Conservation (phyloP, 2,888 invertebrate genomes). For the Polia nebulosa region DNA sequence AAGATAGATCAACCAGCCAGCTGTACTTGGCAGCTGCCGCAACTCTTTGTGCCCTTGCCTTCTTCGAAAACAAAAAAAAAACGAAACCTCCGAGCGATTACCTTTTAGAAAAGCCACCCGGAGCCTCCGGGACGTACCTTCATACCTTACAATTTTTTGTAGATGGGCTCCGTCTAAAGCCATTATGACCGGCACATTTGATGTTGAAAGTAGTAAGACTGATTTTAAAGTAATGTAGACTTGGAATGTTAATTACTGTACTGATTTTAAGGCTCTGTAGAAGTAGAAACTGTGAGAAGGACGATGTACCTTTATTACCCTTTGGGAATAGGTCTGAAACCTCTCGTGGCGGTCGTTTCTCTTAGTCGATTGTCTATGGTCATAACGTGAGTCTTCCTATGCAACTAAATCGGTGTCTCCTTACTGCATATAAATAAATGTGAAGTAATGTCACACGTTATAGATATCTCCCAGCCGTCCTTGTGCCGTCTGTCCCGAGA, state of each 20-base stretch:
- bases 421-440: conserved; percentile 1
- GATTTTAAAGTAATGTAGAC: conserved; percentile 73
- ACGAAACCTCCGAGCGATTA: conserved; percentile 80
- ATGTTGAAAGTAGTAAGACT: conserved; percentile 77
- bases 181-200: conserved; percentile 85
- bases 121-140: conserved; percentile 75
- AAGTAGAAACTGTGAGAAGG: conserved; percentile 10
- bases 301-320: conserved; percentile 18
- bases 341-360: neutral
- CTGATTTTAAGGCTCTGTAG: conserved; percentile 45
- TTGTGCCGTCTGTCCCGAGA: conserved; percentile 42
- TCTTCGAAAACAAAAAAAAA: conserved; percentile 82
- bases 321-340: neutral
- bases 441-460: conserved; percentile 18
- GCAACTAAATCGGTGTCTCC: neutral
- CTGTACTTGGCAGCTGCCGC: conserved; percentile 85
- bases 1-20: conserved; percentile 76
- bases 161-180: conserved; percentile 68
- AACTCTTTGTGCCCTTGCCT: conserved; percentile 83
- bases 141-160: conserved; percentile 81
- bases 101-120: conserved; percentile 85
- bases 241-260: conserved; percentile 74
- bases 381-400: neutral
- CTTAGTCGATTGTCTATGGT: neutral
- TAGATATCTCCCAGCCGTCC: conserved; percentile 37